phyloP scores from a whole-genome alignment of 1,140 invertebrate species.

The Archivesica marissinica region DNA sequence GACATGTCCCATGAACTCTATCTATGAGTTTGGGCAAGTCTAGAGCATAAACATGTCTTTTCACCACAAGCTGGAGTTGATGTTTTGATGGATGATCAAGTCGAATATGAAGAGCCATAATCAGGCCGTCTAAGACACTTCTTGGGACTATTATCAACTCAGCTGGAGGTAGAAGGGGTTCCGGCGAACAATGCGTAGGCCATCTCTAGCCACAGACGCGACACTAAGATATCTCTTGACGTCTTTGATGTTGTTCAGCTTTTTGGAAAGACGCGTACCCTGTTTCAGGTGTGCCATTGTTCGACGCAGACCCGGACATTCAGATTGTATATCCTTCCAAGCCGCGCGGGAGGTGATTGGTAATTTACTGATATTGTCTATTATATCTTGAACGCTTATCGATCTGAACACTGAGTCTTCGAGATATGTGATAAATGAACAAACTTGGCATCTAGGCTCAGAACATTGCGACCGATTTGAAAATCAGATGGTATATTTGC shows the following conservation, averaged over 20 bases:
- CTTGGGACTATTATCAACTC: slow-evolving; percentile 65
- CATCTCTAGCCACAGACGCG: slow-evolving; percentile 58
- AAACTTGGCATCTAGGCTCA: slow-evolving; percentile 37
- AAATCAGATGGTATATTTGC: slow-evolving; percentile 56
- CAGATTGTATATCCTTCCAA: slow-evolving; percentile 46
- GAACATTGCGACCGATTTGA: slow-evolving; percentile 33
- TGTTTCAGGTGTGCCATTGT: slow-evolving; percentile 56
- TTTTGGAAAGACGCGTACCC: slow-evolving; percentile 61
- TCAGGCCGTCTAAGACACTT: slow-evolving; percentile 26
- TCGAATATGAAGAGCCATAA: slow-evolving; percentile 55
- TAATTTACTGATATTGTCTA: neutral
- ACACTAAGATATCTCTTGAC: slow-evolving; percentile 58
- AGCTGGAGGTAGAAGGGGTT: slow-evolving; percentile 22
- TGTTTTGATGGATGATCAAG: slow-evolving; percentile 53
- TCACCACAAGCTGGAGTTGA: slow-evolving; percentile 46
- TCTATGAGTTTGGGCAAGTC: slow-evolving; percentile 51
- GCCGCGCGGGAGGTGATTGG: slow-evolving; percentile 33
- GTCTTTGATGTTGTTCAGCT: slow-evolving; percentile 47
- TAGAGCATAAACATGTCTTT: slow-evolving; percentile 58
- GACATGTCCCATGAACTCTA: neutral
- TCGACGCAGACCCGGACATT: slow-evolving; percentile 57
- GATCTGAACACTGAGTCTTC: slow-evolving; percentile 22
- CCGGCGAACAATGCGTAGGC: slow-evolving; percentile 48
- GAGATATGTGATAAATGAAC: neutral
- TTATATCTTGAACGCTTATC: neutral